phyloP scores from a whole-genome alignment of 64 coral and sea anemone species.

The Stichodactyla helianthus region DNA sequence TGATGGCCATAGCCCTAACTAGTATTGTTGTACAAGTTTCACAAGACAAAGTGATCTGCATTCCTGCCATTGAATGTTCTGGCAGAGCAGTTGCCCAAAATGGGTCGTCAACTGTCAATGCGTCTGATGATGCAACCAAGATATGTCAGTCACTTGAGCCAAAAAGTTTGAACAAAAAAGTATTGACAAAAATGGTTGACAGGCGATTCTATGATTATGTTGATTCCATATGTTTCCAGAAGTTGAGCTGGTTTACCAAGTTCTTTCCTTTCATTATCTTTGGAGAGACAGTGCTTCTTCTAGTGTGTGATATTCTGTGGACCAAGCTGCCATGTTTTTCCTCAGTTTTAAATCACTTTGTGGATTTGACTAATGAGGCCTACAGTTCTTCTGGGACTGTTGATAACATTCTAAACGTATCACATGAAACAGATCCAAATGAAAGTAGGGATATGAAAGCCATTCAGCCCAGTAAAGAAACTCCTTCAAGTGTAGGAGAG shows the following conservation, averaged over 20 bases:
- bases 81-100: background rate
- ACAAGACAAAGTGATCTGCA: slow-evolving; percentile 11
- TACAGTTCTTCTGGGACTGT: background rate
- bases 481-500: too few relatives aligned
- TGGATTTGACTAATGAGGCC: background rate
- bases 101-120: background rate
- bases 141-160: background rate
- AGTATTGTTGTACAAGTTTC: background rate
- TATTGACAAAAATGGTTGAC: slow-evolving; percentile 12
- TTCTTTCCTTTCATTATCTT: slow-evolving; percentile 17
- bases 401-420: background rate
- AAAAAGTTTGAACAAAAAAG: background rate
- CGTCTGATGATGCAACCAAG: background rate
- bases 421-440: too few relatives aligned
- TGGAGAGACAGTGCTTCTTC: background rate
- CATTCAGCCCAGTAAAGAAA: too few relatives aligned
- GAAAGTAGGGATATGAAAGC: too few relatives aligned
- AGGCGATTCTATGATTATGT: slow-evolving; percentile 21
- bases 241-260: background rate
- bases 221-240: slow-evolving; percentile 4
- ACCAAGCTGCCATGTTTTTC: slow-evolving; percentile 38
- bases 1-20: background rate
- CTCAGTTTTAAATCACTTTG: slow-evolving; percentile 27
- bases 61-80: slow-evolving; percentile 24
- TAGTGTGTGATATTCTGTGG: background rate